Evolutionary conservation across 2,113 vertebrate genomes (phyloP), one percentile per base, ranked within the genome.

Genomic region (Upupa epops): DNA sequence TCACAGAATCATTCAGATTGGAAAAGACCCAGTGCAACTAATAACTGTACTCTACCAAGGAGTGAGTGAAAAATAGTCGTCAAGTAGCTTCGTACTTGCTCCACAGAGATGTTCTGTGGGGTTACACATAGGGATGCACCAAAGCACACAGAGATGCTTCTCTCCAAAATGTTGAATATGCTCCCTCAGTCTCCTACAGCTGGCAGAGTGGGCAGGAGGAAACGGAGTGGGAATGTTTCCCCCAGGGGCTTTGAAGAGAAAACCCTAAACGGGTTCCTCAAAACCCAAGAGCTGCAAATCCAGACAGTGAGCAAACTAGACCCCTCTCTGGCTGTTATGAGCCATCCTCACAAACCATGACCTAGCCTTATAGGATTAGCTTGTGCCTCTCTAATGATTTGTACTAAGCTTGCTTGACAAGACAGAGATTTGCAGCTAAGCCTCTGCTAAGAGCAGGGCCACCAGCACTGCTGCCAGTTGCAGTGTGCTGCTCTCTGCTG

Each of bases 401-500:
- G 37, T 63, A 70, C 34, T 83, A 86, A 79, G 51, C 55, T 89
- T 87, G 26, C 66, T 73, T 70, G 61, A 82, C 74, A 63, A 89
- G 75, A 74, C 26, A 48, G 78, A 60, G 85, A 70, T 94, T 91
- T 94, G 26, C 59, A 89, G 45, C 48, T 94, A 90, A 94, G 77
- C 49, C 60, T 84, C 55, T 19, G 36, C 55, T 70, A 32, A 72
- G 54, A 83, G 15, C 1, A 1, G 20, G 19, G 71, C 52, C 42
- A 58, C 69, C 52, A 66, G 60, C 0, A 0, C 59, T 26, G 20
- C 82, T 48, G 28, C 34, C 51, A 59, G 74, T 40, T 46, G 66
- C 78, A 60, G 60, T 61, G 22, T 3, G 1, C 49, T 58, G 36
- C 32, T 54, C 36, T 3, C 8, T 73, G 60, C 40, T 49, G 7